Evolutionary conservation across 2,113 vertebrate genomes (phyloP).

Genomic region (Callipepla squamata): DNA sequence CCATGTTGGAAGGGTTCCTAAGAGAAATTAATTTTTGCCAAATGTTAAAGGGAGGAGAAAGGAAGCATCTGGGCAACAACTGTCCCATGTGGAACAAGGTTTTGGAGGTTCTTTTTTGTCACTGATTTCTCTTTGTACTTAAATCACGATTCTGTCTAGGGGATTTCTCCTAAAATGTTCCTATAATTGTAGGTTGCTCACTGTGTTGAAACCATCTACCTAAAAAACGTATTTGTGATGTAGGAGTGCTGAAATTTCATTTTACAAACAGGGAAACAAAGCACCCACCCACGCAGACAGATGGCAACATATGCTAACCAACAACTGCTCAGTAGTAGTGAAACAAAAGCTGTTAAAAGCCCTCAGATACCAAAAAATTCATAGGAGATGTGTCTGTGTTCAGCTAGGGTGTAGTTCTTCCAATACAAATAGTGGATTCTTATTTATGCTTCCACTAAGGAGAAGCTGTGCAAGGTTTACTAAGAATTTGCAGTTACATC

Average conservation of each 20-base stretch:
- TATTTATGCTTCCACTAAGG: background rate
- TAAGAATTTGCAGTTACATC: background rate
- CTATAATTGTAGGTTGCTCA: background rate
- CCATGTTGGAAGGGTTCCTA: background rate
- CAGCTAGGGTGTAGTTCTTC: background rate
- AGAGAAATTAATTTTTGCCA: background rate
- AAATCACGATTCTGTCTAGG: background rate
- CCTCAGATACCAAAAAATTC: background rate
- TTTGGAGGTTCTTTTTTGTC: background rate
- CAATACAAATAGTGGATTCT: background rate
- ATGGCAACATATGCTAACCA: background rate
- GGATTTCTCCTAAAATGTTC: background rate
- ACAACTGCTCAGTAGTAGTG: background rate
- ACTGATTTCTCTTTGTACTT: background rate
- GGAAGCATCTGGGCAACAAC: background rate
- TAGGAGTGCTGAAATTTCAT: background rate
- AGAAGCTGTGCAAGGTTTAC: background rate
- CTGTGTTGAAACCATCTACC: background rate
- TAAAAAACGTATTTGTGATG: fast-evolving
- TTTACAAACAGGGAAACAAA: background rate
- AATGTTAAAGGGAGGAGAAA: background rate
- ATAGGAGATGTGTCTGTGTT: background rate
- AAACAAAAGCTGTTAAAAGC: background rate
- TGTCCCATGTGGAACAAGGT: fast-evolving
- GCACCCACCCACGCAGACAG: background rate